Conservation (phyloP, 2,888 invertebrate genomes). For the Epistrophe eligans region DNA sequence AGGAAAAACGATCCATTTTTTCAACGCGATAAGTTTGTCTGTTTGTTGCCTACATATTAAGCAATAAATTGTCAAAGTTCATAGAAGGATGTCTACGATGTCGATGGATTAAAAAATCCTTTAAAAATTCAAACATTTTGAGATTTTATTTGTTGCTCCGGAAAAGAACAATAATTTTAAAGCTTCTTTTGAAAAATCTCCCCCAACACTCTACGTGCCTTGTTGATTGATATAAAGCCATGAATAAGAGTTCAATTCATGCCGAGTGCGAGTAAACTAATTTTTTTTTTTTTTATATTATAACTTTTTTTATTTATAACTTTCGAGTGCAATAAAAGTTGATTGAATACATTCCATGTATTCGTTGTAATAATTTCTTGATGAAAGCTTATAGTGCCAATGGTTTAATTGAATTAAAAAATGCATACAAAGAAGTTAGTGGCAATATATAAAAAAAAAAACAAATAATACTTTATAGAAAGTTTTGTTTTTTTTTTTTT, state of each 20-base stretch:
- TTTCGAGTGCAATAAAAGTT: constrained; percentile 36
- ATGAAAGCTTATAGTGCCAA: neutral
- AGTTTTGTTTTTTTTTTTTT: neutral
- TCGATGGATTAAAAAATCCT: no score
- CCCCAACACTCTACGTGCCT: neutral
- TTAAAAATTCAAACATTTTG: no score
- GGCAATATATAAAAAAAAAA: neutral
- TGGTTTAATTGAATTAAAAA: constrained; percentile 42
- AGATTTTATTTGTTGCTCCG: no score
- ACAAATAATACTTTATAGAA: neutral
- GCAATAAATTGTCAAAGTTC: no score
- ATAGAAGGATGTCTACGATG: no score
- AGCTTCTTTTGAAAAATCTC: neutral
- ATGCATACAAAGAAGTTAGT: neutral
- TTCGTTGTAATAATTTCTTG: constrained; percentile 2
- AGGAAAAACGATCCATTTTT: no score
- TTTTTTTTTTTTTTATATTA: no score
- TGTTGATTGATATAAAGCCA: neutral
- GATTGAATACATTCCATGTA: constrained; percentile 34
- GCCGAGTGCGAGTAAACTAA: neutral
- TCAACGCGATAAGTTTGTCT: no score
- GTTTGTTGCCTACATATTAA: no score
- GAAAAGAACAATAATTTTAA: neutral
- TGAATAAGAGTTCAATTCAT: neutral
- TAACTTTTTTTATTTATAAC: no score